Evolutionary conservation across 2,888 invertebrate genomes (phyloP).

Genomic region (Caenorhabditis sp.): DNA sequence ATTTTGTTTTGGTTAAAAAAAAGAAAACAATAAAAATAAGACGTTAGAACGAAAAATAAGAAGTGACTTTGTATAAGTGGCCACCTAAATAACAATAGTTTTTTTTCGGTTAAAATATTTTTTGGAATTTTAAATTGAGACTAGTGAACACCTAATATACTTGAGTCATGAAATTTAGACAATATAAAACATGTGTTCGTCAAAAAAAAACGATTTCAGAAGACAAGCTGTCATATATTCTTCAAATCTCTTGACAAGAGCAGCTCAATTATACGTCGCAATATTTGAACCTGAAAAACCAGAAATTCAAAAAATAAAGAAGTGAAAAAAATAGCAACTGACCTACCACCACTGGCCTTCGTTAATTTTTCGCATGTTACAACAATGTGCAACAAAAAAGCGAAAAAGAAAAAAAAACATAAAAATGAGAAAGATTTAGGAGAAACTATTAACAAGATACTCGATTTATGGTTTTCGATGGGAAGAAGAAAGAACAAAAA

Average conservation of each 20-base stretch:
- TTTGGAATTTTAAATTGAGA: not conserved
- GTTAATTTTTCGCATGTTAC: conserved; percentile 1
- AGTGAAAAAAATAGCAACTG: not conserved
- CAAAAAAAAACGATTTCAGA: not conserved
- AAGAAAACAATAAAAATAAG: no score
- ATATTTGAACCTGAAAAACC: no score
- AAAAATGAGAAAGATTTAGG: conserved; percentile 1
- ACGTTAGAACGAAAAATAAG: no score
- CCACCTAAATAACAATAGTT: not conserved
- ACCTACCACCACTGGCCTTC: not conserved
- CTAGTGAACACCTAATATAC: not conserved
- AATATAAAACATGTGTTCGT: not conserved
- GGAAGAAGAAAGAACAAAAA: not conserved
- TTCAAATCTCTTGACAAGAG: not conserved
- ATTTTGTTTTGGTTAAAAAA: no score
- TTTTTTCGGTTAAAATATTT: not conserved
- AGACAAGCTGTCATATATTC: not conserved
- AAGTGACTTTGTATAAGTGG: no score
- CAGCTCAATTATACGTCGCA: not conserved
- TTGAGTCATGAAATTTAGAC: not conserved
- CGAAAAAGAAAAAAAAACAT: not conserved
- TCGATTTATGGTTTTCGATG: not conserved
- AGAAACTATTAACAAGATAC: not conserved
- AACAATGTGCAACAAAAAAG: not conserved
- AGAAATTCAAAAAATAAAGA: not conserved